phyloP scores from a whole-genome alignment of 2,113 vertebrate species.

The Ptilorrhoa leucosticta region DNA sequence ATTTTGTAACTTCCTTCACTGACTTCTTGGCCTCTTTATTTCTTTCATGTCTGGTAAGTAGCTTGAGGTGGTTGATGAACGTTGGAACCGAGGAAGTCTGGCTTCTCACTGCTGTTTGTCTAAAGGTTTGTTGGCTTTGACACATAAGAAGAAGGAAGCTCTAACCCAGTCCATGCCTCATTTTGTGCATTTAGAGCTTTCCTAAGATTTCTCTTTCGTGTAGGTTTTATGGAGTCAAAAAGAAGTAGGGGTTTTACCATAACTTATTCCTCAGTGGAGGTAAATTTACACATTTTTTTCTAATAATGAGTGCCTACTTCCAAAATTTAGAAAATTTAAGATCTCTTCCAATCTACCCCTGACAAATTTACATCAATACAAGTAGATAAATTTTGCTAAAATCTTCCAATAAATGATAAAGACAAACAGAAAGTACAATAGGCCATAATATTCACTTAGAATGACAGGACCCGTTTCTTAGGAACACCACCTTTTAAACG shows the following conservation, averaged over 20 bases:
- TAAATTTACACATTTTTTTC: not conserved
- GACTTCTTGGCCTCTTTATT: conserved; percentile 33
- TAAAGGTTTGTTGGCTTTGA: conserved; percentile 29
- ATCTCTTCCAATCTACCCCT: not conserved
- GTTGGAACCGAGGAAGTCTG: conserved; percentile 25
- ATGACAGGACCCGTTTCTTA: not conserved
- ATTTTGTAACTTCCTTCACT: conserved; percentile 31
- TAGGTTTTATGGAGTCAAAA: not conserved
- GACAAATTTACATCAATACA: not conserved
- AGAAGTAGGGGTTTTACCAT: not conserved
- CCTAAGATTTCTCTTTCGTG: not conserved
- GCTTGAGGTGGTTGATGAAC: conserved; percentile 29
- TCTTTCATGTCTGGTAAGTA: conserved; percentile 41
- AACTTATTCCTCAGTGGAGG: not conserved
- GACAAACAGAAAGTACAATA: not conserved
- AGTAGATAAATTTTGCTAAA: not conserved
- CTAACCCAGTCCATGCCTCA: not conserved
- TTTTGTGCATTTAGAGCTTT: not conserved
- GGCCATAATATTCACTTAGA: not conserved
- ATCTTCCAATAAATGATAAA: not conserved
- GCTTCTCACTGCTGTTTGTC: not conserved
- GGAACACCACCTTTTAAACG: not conserved
- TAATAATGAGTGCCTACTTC: not conserved
- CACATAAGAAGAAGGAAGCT: not conserved
- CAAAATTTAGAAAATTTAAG: not conserved